Evolutionary conservation across 2,113 vertebrate species (phyloP).

Genomic region (Psephotus haematonotus): DNA sequence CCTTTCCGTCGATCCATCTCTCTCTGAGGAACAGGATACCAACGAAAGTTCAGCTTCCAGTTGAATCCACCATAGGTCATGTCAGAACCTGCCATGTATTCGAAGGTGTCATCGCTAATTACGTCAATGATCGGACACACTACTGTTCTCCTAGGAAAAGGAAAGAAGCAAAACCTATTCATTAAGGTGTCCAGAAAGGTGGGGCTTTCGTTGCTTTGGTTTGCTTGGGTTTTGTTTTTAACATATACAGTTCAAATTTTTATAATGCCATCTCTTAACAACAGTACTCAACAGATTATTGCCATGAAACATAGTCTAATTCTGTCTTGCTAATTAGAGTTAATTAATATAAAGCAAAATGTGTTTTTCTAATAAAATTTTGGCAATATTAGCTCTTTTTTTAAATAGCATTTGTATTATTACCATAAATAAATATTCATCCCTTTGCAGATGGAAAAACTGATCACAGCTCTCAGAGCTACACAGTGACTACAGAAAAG

Average conservation of each 20-base stretch:
- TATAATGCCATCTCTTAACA: background rate
- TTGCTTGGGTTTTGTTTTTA: background rate
- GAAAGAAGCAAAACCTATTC: background rate
- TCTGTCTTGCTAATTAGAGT: background rate
- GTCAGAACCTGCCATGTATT: constrained; percentile 99
- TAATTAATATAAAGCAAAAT: background rate
- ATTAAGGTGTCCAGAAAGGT: background rate
- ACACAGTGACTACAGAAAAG: background rate
- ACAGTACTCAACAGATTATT: background rate
- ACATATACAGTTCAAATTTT: background rate
- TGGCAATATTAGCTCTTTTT: background rate
- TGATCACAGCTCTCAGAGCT: background rate
- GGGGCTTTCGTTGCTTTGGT: background rate
- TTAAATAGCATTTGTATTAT: background rate
- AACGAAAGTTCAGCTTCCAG: constrained; percentile 98
- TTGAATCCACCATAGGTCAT: constrained; percentile 99
- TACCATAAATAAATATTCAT: background rate
- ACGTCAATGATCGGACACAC: constrained; percentile 99
- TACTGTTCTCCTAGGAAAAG: constrained; percentile 85
- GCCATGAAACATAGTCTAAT: background rate
- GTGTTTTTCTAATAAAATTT: background rate
- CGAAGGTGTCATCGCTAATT: constrained; percentile 97
- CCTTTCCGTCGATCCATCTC: constrained; percentile 99
- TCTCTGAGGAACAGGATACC: constrained; percentile 98
- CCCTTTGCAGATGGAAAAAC: background rate